Percentiles rank a stretch among this genome's conserved stretches.
These are phyloP conservation scores for Eugnorisma glareosa DNA, from an alignment of 2,888 invertebrate genomes.

Conservation along the genomic window DNA sequence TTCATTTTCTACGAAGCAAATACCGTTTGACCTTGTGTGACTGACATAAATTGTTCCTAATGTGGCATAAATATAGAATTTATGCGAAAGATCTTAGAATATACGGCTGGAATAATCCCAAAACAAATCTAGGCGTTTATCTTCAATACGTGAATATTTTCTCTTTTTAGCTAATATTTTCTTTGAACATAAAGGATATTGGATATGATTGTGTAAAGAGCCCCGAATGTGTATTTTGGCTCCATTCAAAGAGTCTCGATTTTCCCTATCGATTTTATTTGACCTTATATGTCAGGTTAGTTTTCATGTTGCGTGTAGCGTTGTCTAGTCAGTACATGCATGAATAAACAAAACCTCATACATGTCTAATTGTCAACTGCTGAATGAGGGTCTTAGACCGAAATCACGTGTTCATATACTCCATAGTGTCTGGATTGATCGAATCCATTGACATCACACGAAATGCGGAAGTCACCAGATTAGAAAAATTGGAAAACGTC, in stretches of 20 bases:
- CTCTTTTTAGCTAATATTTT: slow-evolving; percentile 41
- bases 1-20: slow-evolving; percentile 19
- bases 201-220: slow-evolving; percentile 32
- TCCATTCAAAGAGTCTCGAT: neutral
- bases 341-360: neutral
- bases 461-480: neutral
- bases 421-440: neutral
- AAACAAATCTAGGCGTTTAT: slow-evolving; percentile 41
- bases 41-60: slow-evolving; percentile 41
- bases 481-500: neutral
- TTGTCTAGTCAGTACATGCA: neutral
- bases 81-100: slow-evolving; percentile 25
- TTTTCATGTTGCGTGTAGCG: neutral
- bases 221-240: slow-evolving; percentile 26
- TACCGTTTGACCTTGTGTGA: slow-evolving; percentile 10
- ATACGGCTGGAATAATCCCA: slow-evolving; percentile 31
- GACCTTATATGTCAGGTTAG: slow-evolving; percentile 32
- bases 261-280: slow-evolving; percentile 42
- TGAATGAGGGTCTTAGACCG: neutral
- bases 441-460: neutral
- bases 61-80: slow-evolving; percentile 33
- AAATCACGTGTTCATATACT: neutral
- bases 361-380: neutral
- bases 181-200: slow-evolving; percentile 29
- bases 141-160: slow-evolving; percentile 21